Evolutionary conservation across 2,888 invertebrate genomes (phyloP), one percentile per base, ranked within the genome.

Genomic region (Nineta flava): DNA sequence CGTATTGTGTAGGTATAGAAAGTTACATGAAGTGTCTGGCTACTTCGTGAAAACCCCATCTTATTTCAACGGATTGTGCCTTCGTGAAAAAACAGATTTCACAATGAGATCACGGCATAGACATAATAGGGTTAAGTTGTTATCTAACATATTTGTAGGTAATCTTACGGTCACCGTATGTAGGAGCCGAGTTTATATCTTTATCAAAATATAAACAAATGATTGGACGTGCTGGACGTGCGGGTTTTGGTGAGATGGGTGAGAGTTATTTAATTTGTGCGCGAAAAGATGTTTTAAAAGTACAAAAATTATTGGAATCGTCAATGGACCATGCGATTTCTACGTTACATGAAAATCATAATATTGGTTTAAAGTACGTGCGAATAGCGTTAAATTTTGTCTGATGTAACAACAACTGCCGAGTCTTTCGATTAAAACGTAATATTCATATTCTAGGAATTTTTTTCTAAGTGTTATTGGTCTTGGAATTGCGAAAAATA

Each of bases 181-280:
- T 94, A 43, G 95, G 87, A 0, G 70, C 72, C 35, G 75, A 77
- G 16, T 81, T 85, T 60, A 69, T 96, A 52, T 77, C 79, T 47
- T 71, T 84, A 19, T 82, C 83, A 55, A 77, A 79, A 55, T 97
- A 97, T 67, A 85, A 92, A 54, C 97, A 97, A 76, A 97, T 97
- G 96, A 79, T 81, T 49, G 96, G 96, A 1, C 72, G 96, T 48
- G 96, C 96, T 5, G 96, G 96, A 0, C 75, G 96, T 52, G 87
- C 94, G 1, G 95, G 95, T 1, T 73, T 90, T 55, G 84, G 85
- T 32, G 75, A 79, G 48, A 71, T 75, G 9, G 92, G 91, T 38
- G 94, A 95, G 61, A 92, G 93, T 62, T 84, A 93, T 61, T 69
- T 93, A n/a, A 79, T 95, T 38, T 81, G 84, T 57, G 72, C 75